Percentiles rank a stretch among this genome's conserved stretches.
Evolutionary conservation across 2,113 vertebrate genomes (phyloP).

Genomic region (Grantiella picta): DNA sequence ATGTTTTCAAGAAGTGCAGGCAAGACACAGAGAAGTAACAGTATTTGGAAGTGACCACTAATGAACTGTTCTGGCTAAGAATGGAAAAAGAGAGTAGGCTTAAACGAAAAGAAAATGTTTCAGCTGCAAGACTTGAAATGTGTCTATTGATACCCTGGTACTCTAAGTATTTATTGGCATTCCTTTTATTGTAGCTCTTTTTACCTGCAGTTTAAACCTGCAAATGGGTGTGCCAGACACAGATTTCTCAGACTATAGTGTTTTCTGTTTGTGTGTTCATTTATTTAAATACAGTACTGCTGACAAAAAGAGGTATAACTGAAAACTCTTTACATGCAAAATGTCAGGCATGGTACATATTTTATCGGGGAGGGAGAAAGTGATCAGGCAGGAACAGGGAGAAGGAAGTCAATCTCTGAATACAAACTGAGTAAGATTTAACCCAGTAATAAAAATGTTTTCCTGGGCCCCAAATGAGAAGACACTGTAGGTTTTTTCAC

Average conservation of each 20-base stretch:
- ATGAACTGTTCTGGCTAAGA: neutral
- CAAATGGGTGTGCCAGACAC: neutral
- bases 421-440: neutral
- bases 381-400: neutral
- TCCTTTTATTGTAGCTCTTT: neutral
- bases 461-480: neutral
- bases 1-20: neutral
- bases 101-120: neutral
- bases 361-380: neutral
- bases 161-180: neutral
- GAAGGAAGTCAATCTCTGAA: neutral
- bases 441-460: neutral
- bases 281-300: neutral
- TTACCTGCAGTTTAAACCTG: neutral
- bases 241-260: neutral
- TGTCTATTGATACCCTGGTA: neutral
- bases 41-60: neutral
- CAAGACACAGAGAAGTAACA: neutral
- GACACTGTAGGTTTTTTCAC: neutral
- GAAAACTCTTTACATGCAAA: neutral
- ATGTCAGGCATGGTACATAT: neutral
- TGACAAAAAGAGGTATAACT: neutral
- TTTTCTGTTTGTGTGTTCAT: neutral
- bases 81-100: neutral
- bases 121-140: neutral